Conservation (phyloP, 2,888 invertebrate genomes). For the Eupithecia vulgata region DNA sequence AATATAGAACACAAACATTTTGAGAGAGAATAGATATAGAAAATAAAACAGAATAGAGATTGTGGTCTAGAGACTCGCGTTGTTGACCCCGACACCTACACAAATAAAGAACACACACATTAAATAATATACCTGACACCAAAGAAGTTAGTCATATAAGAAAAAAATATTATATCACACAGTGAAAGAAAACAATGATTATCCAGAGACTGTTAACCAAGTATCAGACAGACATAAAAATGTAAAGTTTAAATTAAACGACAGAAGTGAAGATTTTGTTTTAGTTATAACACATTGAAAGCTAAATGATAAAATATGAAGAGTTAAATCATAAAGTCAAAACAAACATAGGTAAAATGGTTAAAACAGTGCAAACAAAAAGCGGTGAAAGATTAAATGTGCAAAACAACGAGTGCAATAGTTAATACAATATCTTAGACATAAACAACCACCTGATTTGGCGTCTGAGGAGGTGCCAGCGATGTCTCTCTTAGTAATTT, state of each 20-base stretch:
- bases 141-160: slow-evolving; percentile 22
- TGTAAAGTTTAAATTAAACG: not conserved
- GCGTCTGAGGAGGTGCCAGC: slow-evolving; percentile 33
- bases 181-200: not conserved
- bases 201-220: not conserved
- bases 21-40: slow-evolving; percentile 54
- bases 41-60: slow-evolving; percentile 41
- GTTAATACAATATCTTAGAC: slow-evolving; percentile 43
- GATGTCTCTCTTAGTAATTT: not conserved
- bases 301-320: not conserved
- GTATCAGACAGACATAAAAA: not conserved
- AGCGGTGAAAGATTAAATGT: not conserved
- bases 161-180: slow-evolving; percentile 7
- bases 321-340: not conserved
- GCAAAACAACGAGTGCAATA: slow-evolving; percentile 24
- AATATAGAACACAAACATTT: slow-evolving; percentile 54
- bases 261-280: not conserved
- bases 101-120: slow-evolving; percentile 43
- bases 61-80: slow-evolving; percentile 35
- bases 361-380: slow-evolving; percentile 20
- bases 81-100: slow-evolving; percentile 55
- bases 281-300: not conserved
- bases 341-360: slow-evolving; percentile 1
- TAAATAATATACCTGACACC: slow-evolving; percentile 34
- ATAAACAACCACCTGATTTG: slow-evolving; percentile 55